Percentiles rank a stretch among this genome's conserved stretches.
phyloP scores from a whole-genome alignment of 2,888 invertebrate species.

The Deilephila elpenor region DNA sequence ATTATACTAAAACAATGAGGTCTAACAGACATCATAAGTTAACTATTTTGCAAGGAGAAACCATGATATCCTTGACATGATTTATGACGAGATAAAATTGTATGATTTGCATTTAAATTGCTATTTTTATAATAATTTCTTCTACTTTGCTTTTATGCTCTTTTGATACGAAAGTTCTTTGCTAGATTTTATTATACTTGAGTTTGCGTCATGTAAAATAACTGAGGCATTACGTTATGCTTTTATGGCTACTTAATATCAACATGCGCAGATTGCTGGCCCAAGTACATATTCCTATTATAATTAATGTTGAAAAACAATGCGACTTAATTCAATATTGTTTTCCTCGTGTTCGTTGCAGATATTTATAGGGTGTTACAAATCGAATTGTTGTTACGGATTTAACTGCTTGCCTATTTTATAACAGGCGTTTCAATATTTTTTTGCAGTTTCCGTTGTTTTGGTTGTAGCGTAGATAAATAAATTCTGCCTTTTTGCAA shows the following conservation, averaged over 20 bases:
- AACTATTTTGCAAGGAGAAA: conserved; percentile 26
- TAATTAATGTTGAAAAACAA: conserved; percentile 14
- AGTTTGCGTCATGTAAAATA: conserved; percentile 44
- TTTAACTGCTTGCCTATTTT: neutral
- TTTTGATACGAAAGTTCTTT: conserved; percentile 29
- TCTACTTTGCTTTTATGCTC: conserved; percentile 28
- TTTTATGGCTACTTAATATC: conserved; percentile 21
- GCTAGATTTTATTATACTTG: conserved; percentile 24
- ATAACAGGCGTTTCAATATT: too few relatives aligned
- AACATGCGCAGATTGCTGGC: conserved; percentile 12
- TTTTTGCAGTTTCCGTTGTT: neutral
- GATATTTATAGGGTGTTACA: conserved; percentile 7
- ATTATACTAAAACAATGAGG: neutral
- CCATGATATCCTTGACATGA: conserved; percentile 30
- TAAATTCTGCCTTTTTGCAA: neutral
- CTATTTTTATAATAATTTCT: conserved; percentile 6
- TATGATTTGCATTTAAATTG: conserved; percentile 23
- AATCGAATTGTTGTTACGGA: conserved; percentile 3
- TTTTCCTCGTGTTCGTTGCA: conserved; percentile 6
- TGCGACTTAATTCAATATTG: conserved; percentile 23
- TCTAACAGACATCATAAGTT: neutral
- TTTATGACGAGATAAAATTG: conserved; percentile 22
- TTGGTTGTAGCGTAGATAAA: neutral
- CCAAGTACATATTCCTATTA: conserved; percentile 17
- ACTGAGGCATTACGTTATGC: conserved; percentile 41